Evolutionary conservation across 2,888 invertebrate genomes (phyloP), one percentile per base, ranked within the genome.

Genomic region (Anagyrus pseudococci): DNA sequence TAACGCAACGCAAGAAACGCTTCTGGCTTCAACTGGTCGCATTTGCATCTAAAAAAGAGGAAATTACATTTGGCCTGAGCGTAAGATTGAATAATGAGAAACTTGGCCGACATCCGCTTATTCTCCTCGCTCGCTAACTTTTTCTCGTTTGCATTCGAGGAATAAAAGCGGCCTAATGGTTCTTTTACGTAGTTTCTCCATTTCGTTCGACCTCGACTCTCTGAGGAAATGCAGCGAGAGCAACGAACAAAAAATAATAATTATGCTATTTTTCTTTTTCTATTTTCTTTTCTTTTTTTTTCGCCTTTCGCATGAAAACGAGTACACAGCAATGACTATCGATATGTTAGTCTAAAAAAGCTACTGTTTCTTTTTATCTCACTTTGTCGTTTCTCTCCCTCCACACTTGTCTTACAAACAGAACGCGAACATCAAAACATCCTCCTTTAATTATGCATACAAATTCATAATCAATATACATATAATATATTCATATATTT

Each of bases 261-360:
- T 10, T 46, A 17, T 20, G 4, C 22, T 33, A 7, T n/a, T 10
- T n/a, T 6, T 8, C 25, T 47, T 19, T 19, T 1, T 52, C 49
- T 44, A n/a, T 50, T 55, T 56, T 43, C 22, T n/a, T n/a, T n/a
- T n/a, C n/a, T n/a, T 58, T 49, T 44, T 52, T 57, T 41, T 50
- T 62, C 47, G 49, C 23, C 58, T 58, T 57, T 66, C 49, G 62
- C 48, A 62, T 59, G 47, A 58, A 63, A 68, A 67, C 69, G 68
- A 67, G 68, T 66, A 67, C 68, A 68, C 54, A 66, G 56, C 67
- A 70, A 73, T 65, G 70, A 53, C 70, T 73, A 72, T 67, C 75
- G 78, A 77, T 77, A 77, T 77, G 77, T 76, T 73, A 75, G 65
- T 72, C 75, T 72, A 75, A 61, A 72, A 69, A 73, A 72, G 69